These are phyloP conservation scores for Pandemis cinnamomeana DNA, from an alignment of 2,888 invertebrate species.

Conservation along the genomic window DNA sequence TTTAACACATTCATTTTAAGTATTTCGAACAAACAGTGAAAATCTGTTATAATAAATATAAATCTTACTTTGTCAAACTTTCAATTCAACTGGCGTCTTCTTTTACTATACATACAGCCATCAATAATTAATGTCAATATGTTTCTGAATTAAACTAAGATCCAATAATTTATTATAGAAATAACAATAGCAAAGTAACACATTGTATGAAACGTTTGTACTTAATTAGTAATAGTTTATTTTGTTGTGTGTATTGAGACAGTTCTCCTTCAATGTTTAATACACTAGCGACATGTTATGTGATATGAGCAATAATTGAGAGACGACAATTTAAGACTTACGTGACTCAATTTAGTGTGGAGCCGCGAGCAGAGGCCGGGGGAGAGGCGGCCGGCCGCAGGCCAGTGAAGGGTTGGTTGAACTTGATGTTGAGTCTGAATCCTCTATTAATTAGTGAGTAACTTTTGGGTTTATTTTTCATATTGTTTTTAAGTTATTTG, in stretches of 20 bases:
- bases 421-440: constrained; percentile 79
- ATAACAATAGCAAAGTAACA: constrained; percentile 57
- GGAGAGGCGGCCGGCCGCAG: constrained; percentile 30
- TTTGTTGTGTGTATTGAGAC: constrained; percentile 77
- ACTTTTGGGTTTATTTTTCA: constrained; percentile 83
- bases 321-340: constrained; percentile 71
- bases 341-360: constrained; percentile 61
- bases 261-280: constrained; percentile 68
- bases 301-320: constrained; percentile 83
- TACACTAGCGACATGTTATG: constrained; percentile 74
- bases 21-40: constrained; percentile 41
- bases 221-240: constrained; percentile 82
- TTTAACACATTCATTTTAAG: constrained; percentile 10
- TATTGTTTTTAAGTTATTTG: constrained; percentile 85
- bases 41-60: constrained; percentile 43
- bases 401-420: constrained; percentile 64
- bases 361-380: constrained; percentile 58
- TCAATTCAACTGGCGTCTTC: constrained; percentile 24
- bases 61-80: constrained; percentile 16
- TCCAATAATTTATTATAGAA: constrained; percentile 53
- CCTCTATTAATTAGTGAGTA: constrained; percentile 83
- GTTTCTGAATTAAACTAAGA: constrained; percentile 70
- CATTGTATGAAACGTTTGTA: constrained; percentile 71
- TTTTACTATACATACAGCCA: constrained; percentile 7
- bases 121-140: constrained; percentile 41